phyloP scores from a whole-genome alignment of 2,888 invertebrate genomes.

The Drosophila trichaetosa region DNA sequence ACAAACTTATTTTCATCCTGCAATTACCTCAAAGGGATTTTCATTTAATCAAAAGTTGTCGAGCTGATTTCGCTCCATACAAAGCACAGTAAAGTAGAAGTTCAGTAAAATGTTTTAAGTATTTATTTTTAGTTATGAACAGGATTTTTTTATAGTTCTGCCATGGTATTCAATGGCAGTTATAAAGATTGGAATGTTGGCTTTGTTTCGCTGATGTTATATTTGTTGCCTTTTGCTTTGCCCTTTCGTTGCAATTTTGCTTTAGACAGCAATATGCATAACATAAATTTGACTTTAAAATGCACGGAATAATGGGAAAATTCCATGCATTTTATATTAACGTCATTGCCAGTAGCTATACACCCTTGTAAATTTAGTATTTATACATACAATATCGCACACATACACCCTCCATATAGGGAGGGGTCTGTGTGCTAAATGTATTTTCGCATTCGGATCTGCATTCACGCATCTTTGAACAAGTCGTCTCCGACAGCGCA shows the following conservation, averaged over 20 bases:
- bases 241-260: conserved; percentile 29
- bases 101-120: not conserved
- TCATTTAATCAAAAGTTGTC: not conserved
- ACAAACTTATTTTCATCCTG: not conserved
- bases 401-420: conserved; percentile 1
- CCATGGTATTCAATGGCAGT: not conserved
- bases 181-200: not conserved
- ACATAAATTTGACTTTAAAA: conserved; percentile 72
- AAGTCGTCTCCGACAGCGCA: conserved; percentile 20
- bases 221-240: conserved; percentile 19
- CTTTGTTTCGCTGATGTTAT: not conserved
- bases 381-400: not conserved
- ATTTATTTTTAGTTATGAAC: not conserved
- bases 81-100: not conserved
- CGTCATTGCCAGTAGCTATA: conserved; percentile 51
- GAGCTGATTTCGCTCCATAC: not conserved
- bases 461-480: conserved; percentile 53
- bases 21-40: not conserved
- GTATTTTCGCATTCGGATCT: conserved; percentile 59
- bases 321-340: conserved; percentile 79
- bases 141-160: not conserved
- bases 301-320: conserved; percentile 70
- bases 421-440: conserved; percentile 2
- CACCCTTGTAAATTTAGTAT: conserved; percentile 14
- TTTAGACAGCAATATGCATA: conserved; percentile 65